These are phyloP conservation scores for Kobus ellipsiprymnus DNA, from an alignment of 2,113 vertebrate genomes.

Conservation along the genomic window DNA sequence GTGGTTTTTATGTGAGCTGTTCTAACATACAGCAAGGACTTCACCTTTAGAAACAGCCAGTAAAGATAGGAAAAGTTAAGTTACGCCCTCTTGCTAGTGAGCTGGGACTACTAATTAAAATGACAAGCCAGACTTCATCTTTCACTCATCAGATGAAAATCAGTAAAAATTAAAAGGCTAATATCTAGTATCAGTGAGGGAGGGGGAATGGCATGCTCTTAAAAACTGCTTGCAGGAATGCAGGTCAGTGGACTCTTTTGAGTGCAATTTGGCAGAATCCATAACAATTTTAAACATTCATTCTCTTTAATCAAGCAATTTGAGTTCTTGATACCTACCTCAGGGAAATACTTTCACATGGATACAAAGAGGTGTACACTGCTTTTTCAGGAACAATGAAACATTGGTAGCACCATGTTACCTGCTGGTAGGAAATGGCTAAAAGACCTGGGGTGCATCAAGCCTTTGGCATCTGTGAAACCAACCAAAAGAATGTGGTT, in stretches of 20 bases:
- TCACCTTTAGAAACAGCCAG: background rate
- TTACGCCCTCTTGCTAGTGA: background rate
- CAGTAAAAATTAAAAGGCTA: slow-evolving; percentile 39
- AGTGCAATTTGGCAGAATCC: slow-evolving; percentile 27
- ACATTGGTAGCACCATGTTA: background rate
- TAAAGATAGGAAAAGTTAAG: background rate
- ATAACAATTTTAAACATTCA: slow-evolving; percentile 40
- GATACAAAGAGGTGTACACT: background rate
- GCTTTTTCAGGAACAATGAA: background rate
- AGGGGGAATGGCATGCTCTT: background rate
- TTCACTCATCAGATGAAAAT: slow-evolving; percentile 29
- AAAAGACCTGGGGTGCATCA: background rate
- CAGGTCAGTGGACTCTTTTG: background rate
- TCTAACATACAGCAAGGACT: background rate
- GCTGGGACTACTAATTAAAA: slow-evolving; percentile 43
- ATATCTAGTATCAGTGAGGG: background rate
- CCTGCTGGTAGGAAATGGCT: background rate
- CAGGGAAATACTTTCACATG: slow-evolving; percentile 6
- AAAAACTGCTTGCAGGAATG: background rate
- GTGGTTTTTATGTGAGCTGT: background rate
- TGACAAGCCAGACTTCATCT: slow-evolving; percentile 36
- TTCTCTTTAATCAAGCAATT: slow-evolving; percentile 53
- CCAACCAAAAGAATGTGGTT: background rate
- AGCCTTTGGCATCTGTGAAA: background rate
- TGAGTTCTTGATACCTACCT: slow-evolving; percentile 12